These are phyloP conservation scores for Amaurobius ferox DNA, from an alignment of 2,888 invertebrate genomes.

Conservation along the genomic window DNA sequence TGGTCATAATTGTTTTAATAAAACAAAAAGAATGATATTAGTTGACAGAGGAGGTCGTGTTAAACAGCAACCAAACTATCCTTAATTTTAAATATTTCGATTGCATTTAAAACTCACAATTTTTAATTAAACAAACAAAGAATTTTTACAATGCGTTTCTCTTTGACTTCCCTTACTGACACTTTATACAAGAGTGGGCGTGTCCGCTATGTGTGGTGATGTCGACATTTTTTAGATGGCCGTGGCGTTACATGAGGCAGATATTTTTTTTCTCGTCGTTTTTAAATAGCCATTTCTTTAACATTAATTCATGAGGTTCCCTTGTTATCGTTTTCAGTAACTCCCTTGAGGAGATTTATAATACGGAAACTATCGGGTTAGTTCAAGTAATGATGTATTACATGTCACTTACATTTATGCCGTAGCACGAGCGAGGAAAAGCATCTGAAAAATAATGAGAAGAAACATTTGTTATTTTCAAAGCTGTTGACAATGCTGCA, in stretches of 20 bases:
- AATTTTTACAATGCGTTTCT: too few relatives aligned
- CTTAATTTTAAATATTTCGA: too few relatives aligned
- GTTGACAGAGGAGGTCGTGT: too few relatives aligned
- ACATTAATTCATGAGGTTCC: not conserved
- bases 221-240: constrained; percentile 49
- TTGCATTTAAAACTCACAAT: too few relatives aligned
- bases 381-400: not conserved
- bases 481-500: too few relatives aligned
- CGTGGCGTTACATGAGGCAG: constrained; percentile 25
- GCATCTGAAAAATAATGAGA: too few relatives aligned
- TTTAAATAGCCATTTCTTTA: not conserved
- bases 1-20: too few relatives aligned
- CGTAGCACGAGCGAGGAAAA: not conserved
- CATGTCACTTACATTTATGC: not conserved
- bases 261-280: not conserved
- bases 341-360: not conserved
- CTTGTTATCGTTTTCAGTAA: constrained; percentile 6
- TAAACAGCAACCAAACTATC: too few relatives aligned
- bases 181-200: constrained; percentile 21
- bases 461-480: too few relatives aligned
- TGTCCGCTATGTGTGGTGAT: constrained; percentile 29
- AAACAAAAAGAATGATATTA: too few relatives aligned
- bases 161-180: not conserved
- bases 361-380: not conserved
- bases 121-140: too few relatives aligned